These are phyloP conservation scores for Chloropsis hardwickii DNA, from an alignment of 2,113 vertebrate genomes.

Conservation along the genomic window DNA sequence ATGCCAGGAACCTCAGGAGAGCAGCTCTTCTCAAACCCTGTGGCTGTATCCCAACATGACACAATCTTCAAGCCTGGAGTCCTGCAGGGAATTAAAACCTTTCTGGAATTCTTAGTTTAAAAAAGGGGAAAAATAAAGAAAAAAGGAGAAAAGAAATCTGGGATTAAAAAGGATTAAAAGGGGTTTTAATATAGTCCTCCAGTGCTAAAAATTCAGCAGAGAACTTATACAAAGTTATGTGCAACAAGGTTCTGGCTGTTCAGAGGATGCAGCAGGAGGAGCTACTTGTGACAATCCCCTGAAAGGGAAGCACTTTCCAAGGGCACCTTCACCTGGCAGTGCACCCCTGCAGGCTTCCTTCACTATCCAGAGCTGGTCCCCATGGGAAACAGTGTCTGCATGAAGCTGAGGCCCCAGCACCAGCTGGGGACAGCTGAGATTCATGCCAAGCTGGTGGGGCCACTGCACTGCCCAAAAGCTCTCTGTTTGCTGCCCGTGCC, in stretches of 20 bases:
- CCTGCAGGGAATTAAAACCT: not conserved
- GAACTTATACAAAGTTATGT: not conserved
- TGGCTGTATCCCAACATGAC: not conserved
- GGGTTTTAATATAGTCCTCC: not conserved
- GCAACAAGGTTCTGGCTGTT: not conserved
- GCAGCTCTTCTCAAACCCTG: accelerated
- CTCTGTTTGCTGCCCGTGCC: not conserved
- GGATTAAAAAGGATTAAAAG: not conserved
- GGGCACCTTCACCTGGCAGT: not conserved
- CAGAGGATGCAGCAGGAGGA: not conserved
- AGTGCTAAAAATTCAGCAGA: not conserved
- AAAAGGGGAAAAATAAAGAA: no score
- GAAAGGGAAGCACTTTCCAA: accelerated
- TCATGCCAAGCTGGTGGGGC: not conserved
- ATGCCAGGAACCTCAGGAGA: not conserved
- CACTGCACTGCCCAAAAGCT: not conserved
- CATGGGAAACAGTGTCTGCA: not conserved
- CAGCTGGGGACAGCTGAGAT: not conserved
- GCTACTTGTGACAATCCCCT: accelerated
- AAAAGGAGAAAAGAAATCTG: not conserved
- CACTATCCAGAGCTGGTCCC: not conserved
- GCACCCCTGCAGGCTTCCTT: not conserved
- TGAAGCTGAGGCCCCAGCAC: not conserved
- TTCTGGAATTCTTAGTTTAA: not conserved
- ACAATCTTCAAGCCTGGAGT: not conserved